Evolutionary conservation across 2,888 invertebrate genomes (phyloP).

Genomic region (Sinhomidia bicolor): DNA sequence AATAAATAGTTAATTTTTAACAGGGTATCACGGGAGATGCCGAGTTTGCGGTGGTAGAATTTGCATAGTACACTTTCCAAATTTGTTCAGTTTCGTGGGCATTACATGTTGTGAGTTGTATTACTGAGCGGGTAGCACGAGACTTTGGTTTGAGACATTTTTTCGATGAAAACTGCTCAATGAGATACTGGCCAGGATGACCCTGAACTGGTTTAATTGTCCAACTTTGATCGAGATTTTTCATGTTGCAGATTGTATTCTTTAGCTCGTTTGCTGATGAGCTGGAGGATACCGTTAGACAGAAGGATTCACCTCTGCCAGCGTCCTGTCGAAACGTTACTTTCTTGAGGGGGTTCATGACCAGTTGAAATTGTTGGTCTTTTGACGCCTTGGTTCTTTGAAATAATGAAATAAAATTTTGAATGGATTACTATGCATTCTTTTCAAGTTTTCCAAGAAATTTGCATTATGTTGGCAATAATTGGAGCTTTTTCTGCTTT

Average conservation of each 20-base stretch:
- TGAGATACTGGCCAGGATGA: constrained; percentile 70
- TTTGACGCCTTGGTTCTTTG: constrained; percentile 66
- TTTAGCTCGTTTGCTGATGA: constrained; percentile 30
- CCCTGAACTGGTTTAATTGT: constrained; percentile 73
- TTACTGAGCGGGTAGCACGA: constrained; percentile 42
- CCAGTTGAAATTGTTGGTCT: constrained; percentile 73
- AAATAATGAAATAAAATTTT: background rate
- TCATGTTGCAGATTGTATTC: constrained; percentile 67
- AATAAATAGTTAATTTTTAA: background rate
- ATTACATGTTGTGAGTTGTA: constrained; percentile 75
- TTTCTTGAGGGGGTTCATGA: constrained; percentile 61
- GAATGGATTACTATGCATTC: background rate
- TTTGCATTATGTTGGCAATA: no score
- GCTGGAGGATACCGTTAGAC: constrained; percentile 67
- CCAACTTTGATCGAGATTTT: constrained; percentile 77
- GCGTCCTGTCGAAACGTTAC: constrained; percentile 60
- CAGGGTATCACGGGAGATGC: background rate
- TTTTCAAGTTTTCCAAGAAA: background rate
- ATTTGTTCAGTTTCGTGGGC: constrained; percentile 78
- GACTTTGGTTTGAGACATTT: constrained; percentile 75
- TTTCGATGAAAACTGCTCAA: constrained; percentile 75
- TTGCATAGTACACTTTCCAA: constrained; percentile 75
- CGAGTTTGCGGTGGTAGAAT: background rate
- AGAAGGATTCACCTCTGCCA: constrained; percentile 71
- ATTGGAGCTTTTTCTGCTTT: no score